Base-by-base conservation (phyloP, 2,888 invertebrate genomes). In the Itoplectis maculator region DNA sequence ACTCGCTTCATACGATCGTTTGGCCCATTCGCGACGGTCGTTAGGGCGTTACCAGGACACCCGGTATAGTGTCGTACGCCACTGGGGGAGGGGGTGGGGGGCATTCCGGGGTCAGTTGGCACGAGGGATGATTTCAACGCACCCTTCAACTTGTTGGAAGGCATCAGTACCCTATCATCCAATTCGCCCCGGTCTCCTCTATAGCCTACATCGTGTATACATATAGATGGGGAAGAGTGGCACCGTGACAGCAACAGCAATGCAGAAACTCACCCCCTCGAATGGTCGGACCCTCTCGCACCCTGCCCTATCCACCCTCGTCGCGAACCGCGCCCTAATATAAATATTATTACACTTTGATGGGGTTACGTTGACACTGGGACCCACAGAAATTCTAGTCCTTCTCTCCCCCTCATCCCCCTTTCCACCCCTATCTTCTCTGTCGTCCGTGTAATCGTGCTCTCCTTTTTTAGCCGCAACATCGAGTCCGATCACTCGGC, bases 271-370 rank as follows among this genome's bases (percentile, higher is more conserved):
- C 85, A 86, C 85, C 88, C 86, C 85, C 85, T 84, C 82, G 77
- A 86, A 85, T 85, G 82, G 82, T 85, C 85, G 84, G 77, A 82
- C 83, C 86, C 88, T 88, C 87, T 87, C 84, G 83, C 73, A 74
- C 76, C 68, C 77, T 86, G 85, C 77, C 5, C 89, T 83, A 77
- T 77, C 77, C 83, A 88, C 89, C 91, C 89, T 89, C 87, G 86
- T 74, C 77, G 74, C 75, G 84, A 84, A 89, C 88, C 89, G 89
- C 90, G 88, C 91, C 92, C 92, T 92, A 92, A 92, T 92, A 92
- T 92, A 92, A 92, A 92, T 92, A 92, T 92, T 92, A 92, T 92
- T 92, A 92, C 92, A 92, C 90, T 92, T 92, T 92, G 92, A 92
- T 92, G 89, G 92, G 92, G 92, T 92, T 92, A 92, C 88, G 89